phyloP scores from a whole-genome alignment of 2,888 invertebrate species.

The Eilema sororculum region DNA sequence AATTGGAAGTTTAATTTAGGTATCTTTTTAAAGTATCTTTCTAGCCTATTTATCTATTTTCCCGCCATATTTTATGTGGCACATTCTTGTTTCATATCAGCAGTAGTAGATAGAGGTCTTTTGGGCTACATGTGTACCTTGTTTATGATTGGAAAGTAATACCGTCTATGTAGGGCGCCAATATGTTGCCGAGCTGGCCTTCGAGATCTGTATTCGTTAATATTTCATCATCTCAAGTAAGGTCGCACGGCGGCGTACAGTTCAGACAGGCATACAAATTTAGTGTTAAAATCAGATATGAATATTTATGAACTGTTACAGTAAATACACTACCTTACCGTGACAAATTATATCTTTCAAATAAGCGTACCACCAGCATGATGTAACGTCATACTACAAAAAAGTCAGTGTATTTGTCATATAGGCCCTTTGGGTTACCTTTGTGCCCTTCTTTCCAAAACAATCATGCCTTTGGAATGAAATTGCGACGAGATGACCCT shows the following conservation, averaged over 20 bases:
- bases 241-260: conserved; percentile 13
- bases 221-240: conserved; percentile 20
- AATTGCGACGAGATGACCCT: too few relatives aligned
- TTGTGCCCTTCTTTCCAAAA: too few relatives aligned
- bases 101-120: not conserved
- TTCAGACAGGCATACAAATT: not conserved
- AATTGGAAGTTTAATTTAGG: too few relatives aligned
- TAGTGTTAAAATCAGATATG: not conserved
- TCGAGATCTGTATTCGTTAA: conserved; percentile 25
- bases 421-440: too few relatives aligned
- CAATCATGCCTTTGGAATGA: too few relatives aligned
- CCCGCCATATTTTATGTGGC: too few relatives aligned
- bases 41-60: too few relatives aligned
- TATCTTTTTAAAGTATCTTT: too few relatives aligned
- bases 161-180: conserved; percentile 42
- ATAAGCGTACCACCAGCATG: not conserved
- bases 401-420: too few relatives aligned
- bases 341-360: not conserved
- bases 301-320: conserved; percentile 1
- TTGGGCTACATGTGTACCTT: not conserved
- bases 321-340: not conserved
- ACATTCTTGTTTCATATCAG: too few relatives aligned
- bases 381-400: not conserved
- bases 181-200: conserved; percentile 31
- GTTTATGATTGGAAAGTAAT: conserved; percentile 34